Conservation (phyloP, 2,113 vertebrate genomes). For the Drymodes brunneopygia region DNA sequence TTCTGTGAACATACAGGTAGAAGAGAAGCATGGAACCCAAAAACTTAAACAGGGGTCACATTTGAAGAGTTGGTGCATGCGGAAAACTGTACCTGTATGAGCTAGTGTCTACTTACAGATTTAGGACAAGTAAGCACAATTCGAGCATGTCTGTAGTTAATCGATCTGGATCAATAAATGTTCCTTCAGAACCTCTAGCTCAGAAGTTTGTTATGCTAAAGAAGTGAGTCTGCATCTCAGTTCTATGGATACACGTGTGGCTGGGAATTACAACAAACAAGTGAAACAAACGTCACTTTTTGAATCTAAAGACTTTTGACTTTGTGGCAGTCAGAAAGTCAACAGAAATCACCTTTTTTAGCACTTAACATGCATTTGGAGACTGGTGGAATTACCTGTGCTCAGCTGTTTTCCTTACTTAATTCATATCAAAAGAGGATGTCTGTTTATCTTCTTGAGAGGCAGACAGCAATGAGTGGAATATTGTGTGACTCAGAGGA, state of each 20-base stretch:
- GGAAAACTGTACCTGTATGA: not conserved
- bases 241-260: accelerated
- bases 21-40: not conserved
- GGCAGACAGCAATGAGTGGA: not conserved
- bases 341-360: not conserved
- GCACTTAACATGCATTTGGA: not conserved
- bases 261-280: not conserved
- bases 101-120: not conserved
- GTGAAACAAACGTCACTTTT: not conserved
- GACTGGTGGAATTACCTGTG: not conserved
- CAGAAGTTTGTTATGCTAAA: not conserved
- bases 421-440: not conserved
- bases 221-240: not conserved
- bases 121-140: not conserved
- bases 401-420: not conserved
- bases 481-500: not conserved
- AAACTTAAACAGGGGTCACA: not conserved
- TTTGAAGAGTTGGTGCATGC: not conserved
- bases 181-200: not conserved
- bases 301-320: not conserved
- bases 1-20: not conserved
- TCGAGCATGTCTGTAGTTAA: not conserved
- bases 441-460: not conserved
- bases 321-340: not conserved
- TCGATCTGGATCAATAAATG: not conserved